Evolutionary conservation across 1,140 invertebrate genomes (phyloP).

Genomic region (Lethocerus indicus): DNA sequence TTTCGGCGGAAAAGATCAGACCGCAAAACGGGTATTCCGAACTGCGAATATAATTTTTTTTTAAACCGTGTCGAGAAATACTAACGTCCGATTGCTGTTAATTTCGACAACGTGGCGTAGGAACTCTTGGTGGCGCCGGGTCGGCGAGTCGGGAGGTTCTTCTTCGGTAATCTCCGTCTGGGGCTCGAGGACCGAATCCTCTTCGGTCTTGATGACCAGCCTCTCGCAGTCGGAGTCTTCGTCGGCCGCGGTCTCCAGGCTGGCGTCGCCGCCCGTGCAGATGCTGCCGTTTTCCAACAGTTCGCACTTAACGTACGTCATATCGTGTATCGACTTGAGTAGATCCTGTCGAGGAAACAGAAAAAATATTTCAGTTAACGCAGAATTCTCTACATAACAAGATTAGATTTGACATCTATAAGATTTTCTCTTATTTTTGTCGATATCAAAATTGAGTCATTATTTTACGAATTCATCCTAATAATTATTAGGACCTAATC

Average conservation of each 20-base stretch:
- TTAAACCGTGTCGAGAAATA: background rate
- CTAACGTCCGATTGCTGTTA: slow-evolving; percentile 11
- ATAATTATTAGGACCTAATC: too few relatives aligned
- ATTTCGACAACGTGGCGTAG: slow-evolving; percentile 4
- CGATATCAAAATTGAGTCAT: too few relatives aligned
- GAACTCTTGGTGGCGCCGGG: slow-evolving; percentile 5
- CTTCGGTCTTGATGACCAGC: slow-evolving; percentile 1
- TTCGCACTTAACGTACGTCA: background rate
- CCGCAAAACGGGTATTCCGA: background rate
- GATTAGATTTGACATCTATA: too few relatives aligned
- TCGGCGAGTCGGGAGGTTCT: slow-evolving; percentile 3
- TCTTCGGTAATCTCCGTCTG: background rate
- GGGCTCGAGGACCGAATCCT: background rate
- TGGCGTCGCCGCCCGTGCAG: too few relatives aligned
- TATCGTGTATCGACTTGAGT: background rate
- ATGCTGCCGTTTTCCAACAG: background rate
- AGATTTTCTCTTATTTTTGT: too few relatives aligned
- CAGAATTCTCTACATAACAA: background rate
- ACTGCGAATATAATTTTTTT: background rate
- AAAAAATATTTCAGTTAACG: background rate
- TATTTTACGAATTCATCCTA: too few relatives aligned
- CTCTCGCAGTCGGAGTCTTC: slow-evolving; percentile 4
- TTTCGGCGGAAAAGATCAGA: too few relatives aligned
- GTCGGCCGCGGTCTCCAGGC: background rate
- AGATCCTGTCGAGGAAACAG: background rate